Conservation (phyloP, 2,113 vertebrate species). For the Oreochromis aureus region DNA sequence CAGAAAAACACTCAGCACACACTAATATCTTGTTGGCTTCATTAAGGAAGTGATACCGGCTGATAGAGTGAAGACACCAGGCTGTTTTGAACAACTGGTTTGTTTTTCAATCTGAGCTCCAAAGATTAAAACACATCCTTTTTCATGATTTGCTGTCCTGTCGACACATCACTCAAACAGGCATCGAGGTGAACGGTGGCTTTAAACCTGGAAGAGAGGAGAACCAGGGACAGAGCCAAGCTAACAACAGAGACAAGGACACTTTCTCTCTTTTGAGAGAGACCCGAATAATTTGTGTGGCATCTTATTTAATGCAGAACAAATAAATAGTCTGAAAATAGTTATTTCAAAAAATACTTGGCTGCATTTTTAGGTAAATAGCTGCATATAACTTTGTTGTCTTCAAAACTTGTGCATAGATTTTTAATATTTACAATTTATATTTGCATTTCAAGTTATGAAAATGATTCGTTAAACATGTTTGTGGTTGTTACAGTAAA, state of each 20-base stretch:
- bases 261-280: accelerated
- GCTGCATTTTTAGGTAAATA: not conserved
- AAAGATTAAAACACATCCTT: not conserved
- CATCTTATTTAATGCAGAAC: not conserved
- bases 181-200: accelerated
- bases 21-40: not conserved
- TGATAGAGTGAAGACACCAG: accelerated
- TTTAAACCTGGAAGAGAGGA: not conserved
- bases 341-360: not conserved
- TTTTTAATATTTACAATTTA: not conserved
- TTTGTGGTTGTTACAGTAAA: not conserved
- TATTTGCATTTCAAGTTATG: not conserved
- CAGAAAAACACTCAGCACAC: not conserved
- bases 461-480: not conserved
- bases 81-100: not conserved
- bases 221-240: not conserved
- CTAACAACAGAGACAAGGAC: accelerated
- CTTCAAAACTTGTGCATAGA: not conserved
- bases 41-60: not conserved
- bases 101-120: not conserved
- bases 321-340: not conserved
- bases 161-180: accelerated
- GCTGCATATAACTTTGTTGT: not conserved
- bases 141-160: not conserved
- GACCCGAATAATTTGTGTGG: not conserved